Conservation (phyloP, 2,888 invertebrate species). For the Acleris emargana region DNA sequence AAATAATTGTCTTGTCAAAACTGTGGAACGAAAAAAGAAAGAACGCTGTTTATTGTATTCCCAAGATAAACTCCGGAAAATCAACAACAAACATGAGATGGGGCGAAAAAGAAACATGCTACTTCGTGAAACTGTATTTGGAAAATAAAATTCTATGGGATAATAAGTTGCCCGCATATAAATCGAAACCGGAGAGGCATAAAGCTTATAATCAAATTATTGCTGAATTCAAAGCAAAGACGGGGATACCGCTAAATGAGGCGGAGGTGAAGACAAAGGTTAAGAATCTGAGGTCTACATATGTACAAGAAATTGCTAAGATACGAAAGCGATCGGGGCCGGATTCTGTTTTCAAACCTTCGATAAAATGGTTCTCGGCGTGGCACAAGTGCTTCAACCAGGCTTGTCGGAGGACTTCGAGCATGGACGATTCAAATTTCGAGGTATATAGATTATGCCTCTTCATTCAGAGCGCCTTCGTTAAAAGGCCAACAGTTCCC, state of each 20-base stretch:
- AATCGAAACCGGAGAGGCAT: slow-evolving; percentile 56
- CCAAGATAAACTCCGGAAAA: slow-evolving; percentile 14
- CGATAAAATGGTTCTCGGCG: slow-evolving; percentile 63
- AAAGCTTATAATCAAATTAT: slow-evolving; percentile 61
- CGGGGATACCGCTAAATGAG: slow-evolving; percentile 59
- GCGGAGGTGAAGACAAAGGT: slow-evolving; percentile 61
- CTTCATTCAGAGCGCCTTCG: neutral
- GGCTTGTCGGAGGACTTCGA: slow-evolving; percentile 24
- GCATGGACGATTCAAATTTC: slow-evolving; percentile 32
- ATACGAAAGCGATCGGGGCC: slow-evolving; percentile 57
- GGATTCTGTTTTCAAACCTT: slow-evolving; percentile 55
- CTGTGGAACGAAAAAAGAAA: neutral
- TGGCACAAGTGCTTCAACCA: slow-evolving; percentile 56
- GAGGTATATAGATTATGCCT: slow-evolving; percentile 38
- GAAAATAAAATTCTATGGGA: slow-evolving; percentile 74
- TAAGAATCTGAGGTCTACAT: slow-evolving; percentile 64
- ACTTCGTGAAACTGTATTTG: slow-evolving; percentile 74
- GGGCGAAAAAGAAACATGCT: slow-evolving; percentile 70
- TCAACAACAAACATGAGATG: slow-evolving; percentile 60
- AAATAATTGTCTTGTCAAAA: neutral
- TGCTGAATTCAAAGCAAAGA: slow-evolving; percentile 53
- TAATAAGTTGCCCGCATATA: slow-evolving; percentile 61
- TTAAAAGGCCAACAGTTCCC: no score
- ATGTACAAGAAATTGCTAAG: slow-evolving; percentile 62
- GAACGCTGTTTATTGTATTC: slow-evolving; percentile 1